These are phyloP conservation scores for Drosophila pectinifera DNA, from an alignment of 1,140 invertebrate species.

Conservation along the genomic window DNA sequence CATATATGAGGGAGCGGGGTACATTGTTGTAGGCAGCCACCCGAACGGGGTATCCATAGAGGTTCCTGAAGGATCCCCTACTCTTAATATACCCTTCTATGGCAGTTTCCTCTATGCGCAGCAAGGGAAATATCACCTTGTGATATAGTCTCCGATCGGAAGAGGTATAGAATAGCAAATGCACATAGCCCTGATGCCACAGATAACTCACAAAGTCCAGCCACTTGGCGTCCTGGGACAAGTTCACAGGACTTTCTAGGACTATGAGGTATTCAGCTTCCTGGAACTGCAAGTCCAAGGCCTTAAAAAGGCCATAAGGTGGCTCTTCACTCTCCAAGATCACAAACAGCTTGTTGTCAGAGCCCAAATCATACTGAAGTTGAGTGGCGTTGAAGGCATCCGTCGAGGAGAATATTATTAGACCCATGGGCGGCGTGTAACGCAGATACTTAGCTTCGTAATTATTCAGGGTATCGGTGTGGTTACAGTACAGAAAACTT, in stretches of 20 bases:
- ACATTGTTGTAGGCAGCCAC: constrained; percentile 59
- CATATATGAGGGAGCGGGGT: constrained; percentile 47
- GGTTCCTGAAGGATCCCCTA: neutral
- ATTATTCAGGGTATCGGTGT: neutral
- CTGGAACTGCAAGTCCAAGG: constrained; percentile 39
- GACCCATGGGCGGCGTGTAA: neutral
- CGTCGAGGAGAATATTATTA: constrained; percentile 25
- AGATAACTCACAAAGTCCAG: constrained; percentile 22
- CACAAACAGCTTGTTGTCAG: constrained; percentile 36
- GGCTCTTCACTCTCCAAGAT: constrained; percentile 27
- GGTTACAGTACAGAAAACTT: constrained; percentile 41
- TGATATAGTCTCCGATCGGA: constrained; percentile 24
- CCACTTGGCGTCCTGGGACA: constrained; percentile 18
- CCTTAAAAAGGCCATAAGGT: constrained; percentile 14
- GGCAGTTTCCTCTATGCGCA: neutral
- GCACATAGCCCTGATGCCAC: constrained; percentile 42
- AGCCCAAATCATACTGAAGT: constrained; percentile 16
- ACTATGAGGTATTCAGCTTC: constrained; percentile 47
- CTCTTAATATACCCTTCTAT: constrained; percentile 12
- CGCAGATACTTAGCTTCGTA: constrained; percentile 13
- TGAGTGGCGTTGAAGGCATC: constrained; percentile 24
- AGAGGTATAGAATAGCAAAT: constrained; percentile 33
- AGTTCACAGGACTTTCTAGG: neutral
- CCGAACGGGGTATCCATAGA: constrained; percentile 37
- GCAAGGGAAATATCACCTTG: constrained; percentile 39